Conservation (phyloP, 2,888 invertebrate genomes). For the Gortyna flavago region DNA sequence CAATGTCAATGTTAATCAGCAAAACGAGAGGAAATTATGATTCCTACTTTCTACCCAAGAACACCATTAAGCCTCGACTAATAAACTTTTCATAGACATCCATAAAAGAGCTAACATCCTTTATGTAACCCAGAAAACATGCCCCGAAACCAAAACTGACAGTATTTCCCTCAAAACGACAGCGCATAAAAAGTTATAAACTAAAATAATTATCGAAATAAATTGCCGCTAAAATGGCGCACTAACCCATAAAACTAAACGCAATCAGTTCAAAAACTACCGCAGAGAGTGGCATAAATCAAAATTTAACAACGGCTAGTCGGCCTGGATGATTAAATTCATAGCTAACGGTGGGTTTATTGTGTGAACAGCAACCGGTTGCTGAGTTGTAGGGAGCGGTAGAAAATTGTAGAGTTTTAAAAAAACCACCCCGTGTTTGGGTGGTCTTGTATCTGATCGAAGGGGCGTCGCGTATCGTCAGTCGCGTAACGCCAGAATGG, state of each 20-base stretch:
- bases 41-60: background rate
- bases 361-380: conserved; percentile 58
- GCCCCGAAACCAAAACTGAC: conserved; percentile 12
- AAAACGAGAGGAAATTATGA: background rate
- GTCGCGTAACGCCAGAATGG: no score
- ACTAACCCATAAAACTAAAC: conserved; percentile 80
- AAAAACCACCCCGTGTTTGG: background rate
- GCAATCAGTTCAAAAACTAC: conserved; percentile 84
- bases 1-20: background rate
- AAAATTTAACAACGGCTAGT: conserved; percentile 79
- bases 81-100: background rate
- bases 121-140: conserved; percentile 2
- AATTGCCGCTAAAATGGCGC: conserved; percentile 73
- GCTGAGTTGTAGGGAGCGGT: conserved; percentile 34
- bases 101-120: background rate
- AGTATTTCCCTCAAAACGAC: conserved; percentile 40
- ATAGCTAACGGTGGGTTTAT: conserved; percentile 68
- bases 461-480: no score
- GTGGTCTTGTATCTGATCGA: no score
- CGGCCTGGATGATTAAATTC: conserved; percentile 81
- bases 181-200: conserved; percentile 56
- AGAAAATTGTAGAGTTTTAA: background rate
- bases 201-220: conserved; percentile 71
- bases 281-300: conserved; percentile 81
- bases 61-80: background rate